A percentile compares a stretch with the other conserved stretches of the same genome.
Conservation (phyloP, 2,797 vertebrate genomes). For the Enteromius trimaculatus region DNA sequence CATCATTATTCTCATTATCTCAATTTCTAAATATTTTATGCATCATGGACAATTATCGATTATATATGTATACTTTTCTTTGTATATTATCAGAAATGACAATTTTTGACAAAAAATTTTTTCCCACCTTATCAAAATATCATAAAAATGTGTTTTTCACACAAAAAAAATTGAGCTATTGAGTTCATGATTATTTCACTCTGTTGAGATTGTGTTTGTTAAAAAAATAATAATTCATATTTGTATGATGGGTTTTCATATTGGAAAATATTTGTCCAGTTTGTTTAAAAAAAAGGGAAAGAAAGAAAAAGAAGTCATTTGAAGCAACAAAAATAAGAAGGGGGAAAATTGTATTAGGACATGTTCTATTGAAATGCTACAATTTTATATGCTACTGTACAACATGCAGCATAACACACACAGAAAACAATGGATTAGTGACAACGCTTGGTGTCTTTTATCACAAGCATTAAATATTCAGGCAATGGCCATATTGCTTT, state of each 20-base stretch:
- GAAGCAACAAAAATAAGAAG: not conserved
- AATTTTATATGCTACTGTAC: not conserved
- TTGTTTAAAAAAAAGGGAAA: not conserved
- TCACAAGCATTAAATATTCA: not conserved
- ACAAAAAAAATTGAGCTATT: not conserved
- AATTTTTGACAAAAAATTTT: too few relatives aligned
- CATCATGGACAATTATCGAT: not conserved
- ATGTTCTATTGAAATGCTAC: not conserved
- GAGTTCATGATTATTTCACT: not conserved
- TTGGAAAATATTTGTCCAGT: not conserved
- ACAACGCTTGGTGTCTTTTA: not conserved
- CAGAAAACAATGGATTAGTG: not conserved
- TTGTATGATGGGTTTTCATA: not conserved
- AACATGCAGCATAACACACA: not conserved
- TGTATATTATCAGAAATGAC: too few relatives aligned
- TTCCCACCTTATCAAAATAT: not conserved
- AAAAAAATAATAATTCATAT: not conserved
- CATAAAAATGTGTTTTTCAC: not conserved
- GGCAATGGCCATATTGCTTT: slow-evolving; percentile 13
- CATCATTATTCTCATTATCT: not conserved
- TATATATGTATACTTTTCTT: not conserved
- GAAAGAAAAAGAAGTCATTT: not conserved
- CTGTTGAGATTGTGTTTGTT: not conserved
- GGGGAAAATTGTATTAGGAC: not conserved
- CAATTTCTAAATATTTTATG: not conserved